phyloP scores from a whole-genome alignment of 2,888 invertebrate species.

The Ectemnius cavifrons region DNA sequence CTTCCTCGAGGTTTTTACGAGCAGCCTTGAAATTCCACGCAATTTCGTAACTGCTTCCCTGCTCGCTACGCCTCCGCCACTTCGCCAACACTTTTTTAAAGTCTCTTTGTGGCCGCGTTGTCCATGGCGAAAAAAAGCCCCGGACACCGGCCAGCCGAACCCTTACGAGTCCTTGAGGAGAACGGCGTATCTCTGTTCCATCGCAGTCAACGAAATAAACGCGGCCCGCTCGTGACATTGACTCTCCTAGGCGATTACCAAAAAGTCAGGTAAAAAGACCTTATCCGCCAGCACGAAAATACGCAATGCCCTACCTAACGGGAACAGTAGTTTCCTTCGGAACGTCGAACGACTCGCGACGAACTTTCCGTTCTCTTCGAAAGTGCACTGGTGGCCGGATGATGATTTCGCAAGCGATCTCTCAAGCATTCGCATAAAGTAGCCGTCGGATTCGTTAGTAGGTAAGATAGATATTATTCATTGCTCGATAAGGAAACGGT shows the following conservation, averaged over 20 bases:
- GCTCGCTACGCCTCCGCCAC: slow-evolving; percentile 39
- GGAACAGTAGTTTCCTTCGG: slow-evolving; percentile 14
- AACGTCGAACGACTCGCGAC: slow-evolving; percentile 3
- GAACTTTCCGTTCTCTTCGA: background rate
- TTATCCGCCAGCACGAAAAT: slow-evolving; percentile 13
- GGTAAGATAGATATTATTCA: slow-evolving; percentile 1
- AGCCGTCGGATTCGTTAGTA: background rate
- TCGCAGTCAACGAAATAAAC: slow-evolving; percentile 31
- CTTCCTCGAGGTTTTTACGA: slow-evolving; percentile 65
- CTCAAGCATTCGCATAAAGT: background rate
- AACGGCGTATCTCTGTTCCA: slow-evolving; percentile 24
- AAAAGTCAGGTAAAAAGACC: slow-evolving; percentile 43
- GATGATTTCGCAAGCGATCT: background rate
- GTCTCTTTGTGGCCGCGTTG: slow-evolving; percentile 37
- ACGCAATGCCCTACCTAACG: background rate
- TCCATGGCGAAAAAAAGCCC: slow-evolving; percentile 6
- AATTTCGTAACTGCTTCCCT: slow-evolving; percentile 67
- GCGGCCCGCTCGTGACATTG: slow-evolving; percentile 24
- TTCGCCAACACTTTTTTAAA: slow-evolving; percentile 62
- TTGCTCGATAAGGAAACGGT: too few species aligned
- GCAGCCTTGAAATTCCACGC: slow-evolving; percentile 72
- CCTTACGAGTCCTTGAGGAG: slow-evolving; percentile 62
- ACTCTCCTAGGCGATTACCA: slow-evolving; percentile 23
- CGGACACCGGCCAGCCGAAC: slow-evolving; percentile 30
- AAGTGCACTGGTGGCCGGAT: background rate